Conservation (phyloP, 2,888 invertebrate species). For the Phanerotoma sp. region DNA sequence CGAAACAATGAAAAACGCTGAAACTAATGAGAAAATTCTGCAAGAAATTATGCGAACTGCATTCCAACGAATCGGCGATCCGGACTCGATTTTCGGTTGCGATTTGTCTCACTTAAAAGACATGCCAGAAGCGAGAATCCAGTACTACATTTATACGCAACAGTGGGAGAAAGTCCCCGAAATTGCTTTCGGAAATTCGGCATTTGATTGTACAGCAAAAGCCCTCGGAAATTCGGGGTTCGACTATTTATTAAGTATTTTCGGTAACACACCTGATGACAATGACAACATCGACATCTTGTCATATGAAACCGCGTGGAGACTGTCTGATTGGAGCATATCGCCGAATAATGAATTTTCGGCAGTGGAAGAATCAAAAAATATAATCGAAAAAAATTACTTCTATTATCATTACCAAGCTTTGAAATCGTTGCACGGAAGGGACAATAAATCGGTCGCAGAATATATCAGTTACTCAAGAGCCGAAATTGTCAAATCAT, state of each 20-base stretch:
- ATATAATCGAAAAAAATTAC: too few species aligned
- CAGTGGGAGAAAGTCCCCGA: slow-evolving; percentile 70
- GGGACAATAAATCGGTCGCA: slow-evolving; percentile 59
- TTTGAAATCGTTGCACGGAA: slow-evolving; percentile 61
- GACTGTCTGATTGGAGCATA: slow-evolving; percentile 67
- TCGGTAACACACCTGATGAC: slow-evolving; percentile 39
- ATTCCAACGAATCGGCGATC: slow-evolving; percentile 73
- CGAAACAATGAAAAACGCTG: too few species aligned
- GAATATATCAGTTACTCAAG: slow-evolving; percentile 64
- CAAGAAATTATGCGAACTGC: slow-evolving; percentile 67
- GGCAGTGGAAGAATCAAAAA: too few species aligned
- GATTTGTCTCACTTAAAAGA: slow-evolving; percentile 70
- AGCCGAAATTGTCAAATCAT: slow-evolving; percentile 61
- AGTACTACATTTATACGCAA: slow-evolving; percentile 69
- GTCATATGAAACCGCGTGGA: slow-evolving; percentile 79
- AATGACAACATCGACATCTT: slow-evolving; percentile 55
- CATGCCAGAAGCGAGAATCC: slow-evolving; percentile 65
- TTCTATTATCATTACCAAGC: slow-evolving; percentile 62
- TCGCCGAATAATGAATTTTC: too few species aligned
- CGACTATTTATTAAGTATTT: slow-evolving; percentile 63
- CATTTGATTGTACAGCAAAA: slow-evolving; percentile 48
- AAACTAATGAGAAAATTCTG: too few species aligned
- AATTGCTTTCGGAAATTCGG: slow-evolving; percentile 54
- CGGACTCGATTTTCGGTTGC: slow-evolving; percentile 76
- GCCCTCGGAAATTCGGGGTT: slow-evolving; percentile 61